A percentile compares a stretch with the other conserved stretches of the same genome.
These are phyloP conservation scores for Microtus pennsylvanicus DNA, from an alignment of 2,113 vertebrate genomes.

Conservation along the genomic window DNA sequence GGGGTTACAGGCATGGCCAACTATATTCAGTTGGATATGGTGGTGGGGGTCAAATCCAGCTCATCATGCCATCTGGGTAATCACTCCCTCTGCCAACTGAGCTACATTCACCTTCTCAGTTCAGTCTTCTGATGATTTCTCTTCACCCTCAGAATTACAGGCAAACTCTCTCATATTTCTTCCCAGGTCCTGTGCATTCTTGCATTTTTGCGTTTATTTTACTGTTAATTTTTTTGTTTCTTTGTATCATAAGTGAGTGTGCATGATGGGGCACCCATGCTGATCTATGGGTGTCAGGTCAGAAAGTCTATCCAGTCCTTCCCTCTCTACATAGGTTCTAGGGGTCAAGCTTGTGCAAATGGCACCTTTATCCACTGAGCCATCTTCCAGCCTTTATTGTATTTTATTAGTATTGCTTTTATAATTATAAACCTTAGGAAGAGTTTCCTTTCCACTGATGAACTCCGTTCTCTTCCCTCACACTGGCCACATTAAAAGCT, in stretches of 20 bases:
- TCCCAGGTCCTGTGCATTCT: not conserved
- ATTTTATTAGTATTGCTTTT: not conserved
- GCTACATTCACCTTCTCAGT: not conserved
- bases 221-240: no score
- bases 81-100: not conserved
- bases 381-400: not conserved
- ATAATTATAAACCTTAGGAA: not conserved
- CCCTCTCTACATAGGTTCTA: not conserved
- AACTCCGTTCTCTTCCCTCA: not conserved
- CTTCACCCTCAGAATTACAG: not conserved
- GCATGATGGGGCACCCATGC: not conserved
- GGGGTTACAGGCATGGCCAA: no score
- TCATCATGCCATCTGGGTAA: accelerated
- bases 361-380: no score
- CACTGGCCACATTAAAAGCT: not conserved
- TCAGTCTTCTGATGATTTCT: not conserved
- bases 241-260: not conserved
- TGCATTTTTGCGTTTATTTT: not conserved
- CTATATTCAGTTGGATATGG: not conserved
- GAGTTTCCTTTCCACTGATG: not conserved
- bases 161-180: not conserved
- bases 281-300: not conserved
- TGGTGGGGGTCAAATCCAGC: not conserved
- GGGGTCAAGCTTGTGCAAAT: not conserved
- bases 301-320: not conserved